phyloP scores from a whole-genome alignment of 2,797 vertebrate species.

The Chrysocyon brachyurus region DNA sequence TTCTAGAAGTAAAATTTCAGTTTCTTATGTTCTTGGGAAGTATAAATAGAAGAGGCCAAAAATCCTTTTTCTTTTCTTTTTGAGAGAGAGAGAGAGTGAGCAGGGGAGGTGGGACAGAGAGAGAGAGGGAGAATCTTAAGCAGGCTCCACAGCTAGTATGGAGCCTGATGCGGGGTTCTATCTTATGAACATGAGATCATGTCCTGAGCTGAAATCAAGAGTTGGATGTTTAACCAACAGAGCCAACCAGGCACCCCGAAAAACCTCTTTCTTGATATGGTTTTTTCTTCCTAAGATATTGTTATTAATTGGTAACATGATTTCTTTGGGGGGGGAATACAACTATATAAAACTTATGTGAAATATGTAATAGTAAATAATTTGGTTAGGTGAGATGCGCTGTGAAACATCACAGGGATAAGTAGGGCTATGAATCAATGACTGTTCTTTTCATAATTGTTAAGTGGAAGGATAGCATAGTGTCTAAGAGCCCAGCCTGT shows the following conservation, averaged over 20 bases:
- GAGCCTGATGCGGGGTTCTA: neutral
- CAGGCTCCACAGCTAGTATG: neutral
- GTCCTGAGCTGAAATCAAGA: neutral
- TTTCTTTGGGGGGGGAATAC: neutral
- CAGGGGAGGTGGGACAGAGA: neutral
- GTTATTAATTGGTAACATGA: constrained; percentile 1
- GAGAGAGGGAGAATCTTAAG: neutral
- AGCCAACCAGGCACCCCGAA: neutral
- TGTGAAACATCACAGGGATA: neutral
- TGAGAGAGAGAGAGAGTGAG: neutral
- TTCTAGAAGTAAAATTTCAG: neutral
- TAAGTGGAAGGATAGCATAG: neutral
- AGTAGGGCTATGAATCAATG: neutral
- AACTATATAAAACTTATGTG: constrained; percentile 8
- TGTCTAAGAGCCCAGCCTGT: neutral
- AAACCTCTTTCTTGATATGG: neutral
- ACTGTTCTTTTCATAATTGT: neutral
- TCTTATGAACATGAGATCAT: neutral
- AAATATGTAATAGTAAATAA: neutral
- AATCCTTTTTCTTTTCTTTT: neutral
- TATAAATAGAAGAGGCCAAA: neutral
- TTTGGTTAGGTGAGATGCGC: neutral
- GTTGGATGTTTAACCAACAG: neutral
- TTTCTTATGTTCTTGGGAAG: constrained; percentile 40
- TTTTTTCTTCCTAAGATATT: neutral